Base-by-base conservation (phyloP, 2,797 vertebrate species). In the Schizopygopsis pylzovi region DNA sequence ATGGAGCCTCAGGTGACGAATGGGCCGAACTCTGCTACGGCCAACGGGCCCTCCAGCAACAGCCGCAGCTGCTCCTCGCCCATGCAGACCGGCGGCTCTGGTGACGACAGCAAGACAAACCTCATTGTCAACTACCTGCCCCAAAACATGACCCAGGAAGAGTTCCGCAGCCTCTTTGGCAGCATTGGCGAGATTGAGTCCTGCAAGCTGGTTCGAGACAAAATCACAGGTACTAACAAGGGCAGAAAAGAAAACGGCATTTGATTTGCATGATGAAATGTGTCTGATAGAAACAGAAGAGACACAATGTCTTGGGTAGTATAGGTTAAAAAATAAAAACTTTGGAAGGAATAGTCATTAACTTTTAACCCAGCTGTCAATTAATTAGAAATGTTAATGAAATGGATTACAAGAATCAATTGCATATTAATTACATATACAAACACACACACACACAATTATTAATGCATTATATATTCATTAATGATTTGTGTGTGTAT, bases 101-200 rank as follows among this genome's bases (percentile, higher is more conserved):
- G 97, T 72, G 98, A 99, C 88, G 98, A 99, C 97, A 99, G 98
- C 96, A 99, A 99, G 97, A 99, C 98, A 93, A 99, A 99, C 96
- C 98, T 99, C 96, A 99, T 99, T 85, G 98, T 99, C 95, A 99
- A 99, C 97, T 99, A 99, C 95, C 96, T 99, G 96, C 98, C 98
- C 92, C 98, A 99, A 95, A 99, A 99, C 92, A 99, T 99, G 98
- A 99, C 98, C 93, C 98, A 99, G 94, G 98, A 99, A 91, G 98
- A 99, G 95, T 99, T 99, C 95, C 97, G 98, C 92, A 99, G 98
- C 96, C 97, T 99, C 90, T 99, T 99, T 6, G 98, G 98, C 85
- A 99, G 98, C 97, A 99, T 99, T 88, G 98, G 98, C 59, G 98
- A 99, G 95, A 99, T 99, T 0, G 98, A 99, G 94, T 99, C 98